Base-by-base conservation (phyloP, 2,888 invertebrate species). In the Beris morrisii region DNA sequence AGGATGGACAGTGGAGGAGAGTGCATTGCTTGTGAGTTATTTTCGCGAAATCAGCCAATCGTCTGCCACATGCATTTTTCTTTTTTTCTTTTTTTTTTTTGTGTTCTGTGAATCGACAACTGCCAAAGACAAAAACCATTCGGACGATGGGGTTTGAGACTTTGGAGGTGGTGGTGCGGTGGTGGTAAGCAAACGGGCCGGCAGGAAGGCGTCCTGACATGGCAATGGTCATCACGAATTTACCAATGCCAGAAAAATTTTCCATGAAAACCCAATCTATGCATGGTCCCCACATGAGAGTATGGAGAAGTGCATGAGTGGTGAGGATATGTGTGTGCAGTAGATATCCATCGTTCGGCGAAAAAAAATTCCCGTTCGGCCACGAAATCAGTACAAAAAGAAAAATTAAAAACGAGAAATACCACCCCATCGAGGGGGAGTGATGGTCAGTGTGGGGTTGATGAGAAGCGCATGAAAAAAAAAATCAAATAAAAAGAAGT, bases 11-110 rank as follows among this genome's bases (percentile, higher is more conserved):
- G 64, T 58, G 57, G 61, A 43, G 59, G 61, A 43, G 59, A 59
- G 57, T 58, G 65, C 55, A 56, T 65, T 61, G 66, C 69, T 64
- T 69, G 55, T 66, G 69, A 69, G 66, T 69, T 69, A 69, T 69
- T 66, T 66, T 69, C 69, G 66, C 59, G 59, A 66, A 66, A 66
- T 69, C 69, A 69, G 66, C 69, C 69, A 69, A 69, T 69, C 69
- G 69, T 63, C 69, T 69, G 69, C 69, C 68, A 65, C 65, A 65
- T 68, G 65, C 65, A 64, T 55, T 64, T 64, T 67, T 64, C 53
- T 32, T 50, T 65, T 50, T 59, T 65, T 45, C 22, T 1, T 32
- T 65, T 57, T 5, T 57, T 5, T 46, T n/a, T 15, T 48, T 61
- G 50, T 61, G 38, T 61, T 68, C 65, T 61, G 65, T 55, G 65